These are phyloP conservation scores for Tiliqua scincoides DNA, from an alignment of 2,113 vertebrate species.

Conservation along the genomic window DNA sequence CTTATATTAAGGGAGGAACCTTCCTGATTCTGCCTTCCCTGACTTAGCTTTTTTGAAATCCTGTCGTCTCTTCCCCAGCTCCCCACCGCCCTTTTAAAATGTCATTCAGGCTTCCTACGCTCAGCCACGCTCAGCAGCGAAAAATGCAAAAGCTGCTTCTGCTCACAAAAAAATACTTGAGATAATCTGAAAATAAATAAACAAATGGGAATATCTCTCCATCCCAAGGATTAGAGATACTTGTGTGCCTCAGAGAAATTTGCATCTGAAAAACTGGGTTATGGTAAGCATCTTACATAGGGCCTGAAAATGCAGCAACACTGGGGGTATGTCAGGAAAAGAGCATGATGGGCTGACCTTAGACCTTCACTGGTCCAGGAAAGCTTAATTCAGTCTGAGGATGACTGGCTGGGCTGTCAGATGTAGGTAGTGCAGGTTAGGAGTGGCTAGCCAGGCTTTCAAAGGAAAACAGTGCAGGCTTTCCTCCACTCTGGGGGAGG, in stretches of 20 bases:
- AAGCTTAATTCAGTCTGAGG: neutral
- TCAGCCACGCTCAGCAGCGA: constrained; percentile 15
- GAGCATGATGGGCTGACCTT: neutral
- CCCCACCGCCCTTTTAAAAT: constrained; percentile 31
- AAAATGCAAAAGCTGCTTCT: constrained; percentile 42
- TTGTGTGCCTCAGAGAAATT: constrained; percentile 15
- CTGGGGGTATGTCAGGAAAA: neutral
- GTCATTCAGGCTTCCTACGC: constrained; percentile 36
- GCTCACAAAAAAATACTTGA: constrained; percentile 34
- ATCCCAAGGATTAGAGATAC: constrained; percentile 19
- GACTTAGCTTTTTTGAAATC: constrained; percentile 49
- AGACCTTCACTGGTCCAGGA: neutral
- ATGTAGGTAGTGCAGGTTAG: neutral
- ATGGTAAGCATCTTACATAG: constrained; percentile 3
- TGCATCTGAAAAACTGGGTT: constrained; percentile 33
- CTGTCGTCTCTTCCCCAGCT: neutral
- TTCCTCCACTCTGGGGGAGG: neutral
- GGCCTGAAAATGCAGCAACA: neutral
- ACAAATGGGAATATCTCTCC: neutral
- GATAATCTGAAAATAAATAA: constrained; percentile 37
- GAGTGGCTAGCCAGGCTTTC: neutral
- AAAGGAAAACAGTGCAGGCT: neutral
- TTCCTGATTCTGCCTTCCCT: constrained; percentile 38
- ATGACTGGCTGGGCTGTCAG: neutral
- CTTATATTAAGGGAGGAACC: constrained; percentile 57